phyloP scores from a whole-genome alignment of 2,113 vertebrate species.

The Pseudopipra pipra region DNA sequence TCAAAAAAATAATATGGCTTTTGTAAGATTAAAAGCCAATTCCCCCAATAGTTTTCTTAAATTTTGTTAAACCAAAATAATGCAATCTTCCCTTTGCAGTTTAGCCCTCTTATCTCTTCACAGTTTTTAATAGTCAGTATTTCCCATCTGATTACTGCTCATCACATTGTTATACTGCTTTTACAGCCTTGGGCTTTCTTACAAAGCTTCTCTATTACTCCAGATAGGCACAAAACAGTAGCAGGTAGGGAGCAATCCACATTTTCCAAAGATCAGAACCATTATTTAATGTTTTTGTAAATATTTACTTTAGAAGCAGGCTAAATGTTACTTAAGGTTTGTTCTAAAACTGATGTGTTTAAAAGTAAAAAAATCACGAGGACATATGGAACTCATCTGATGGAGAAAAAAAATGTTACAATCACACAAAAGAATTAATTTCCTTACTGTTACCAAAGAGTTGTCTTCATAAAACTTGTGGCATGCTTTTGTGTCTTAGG shows the following conservation, averaged over 20 bases:
- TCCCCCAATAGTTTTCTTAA: background rate
- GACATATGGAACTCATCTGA: slow-evolving; percentile 71
- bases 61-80: slow-evolving; percentile 2
- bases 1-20: background rate
- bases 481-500: slow-evolving; percentile 48
- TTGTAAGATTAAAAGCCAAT: slow-evolving; percentile 1
- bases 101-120: slow-evolving; percentile 12
- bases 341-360: slow-evolving; percentile 65
- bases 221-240: slow-evolving; percentile 50
- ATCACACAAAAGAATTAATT: slow-evolving; percentile 67
- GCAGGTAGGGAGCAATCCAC: slow-evolving; percentile 52
- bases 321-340: slow-evolving; percentile 60
- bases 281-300: slow-evolving; percentile 67
- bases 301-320: slow-evolving; percentile 66
- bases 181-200: background rate
- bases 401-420: slow-evolving; percentile 42
- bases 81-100: background rate
- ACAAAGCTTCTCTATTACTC: background rate
- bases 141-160: slow-evolving; percentile 43
- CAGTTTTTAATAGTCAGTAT: slow-evolving; percentile 10
- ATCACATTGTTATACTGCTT: background rate
- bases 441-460: slow-evolving; percentile 43
- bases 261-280: slow-evolving; percentile 47
- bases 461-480: slow-evolving; percentile 31
- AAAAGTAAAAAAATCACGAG: slow-evolving; percentile 51